Conservation (phyloP, 2,888 invertebrate genomes). For the Pinctada fucata region DNA sequence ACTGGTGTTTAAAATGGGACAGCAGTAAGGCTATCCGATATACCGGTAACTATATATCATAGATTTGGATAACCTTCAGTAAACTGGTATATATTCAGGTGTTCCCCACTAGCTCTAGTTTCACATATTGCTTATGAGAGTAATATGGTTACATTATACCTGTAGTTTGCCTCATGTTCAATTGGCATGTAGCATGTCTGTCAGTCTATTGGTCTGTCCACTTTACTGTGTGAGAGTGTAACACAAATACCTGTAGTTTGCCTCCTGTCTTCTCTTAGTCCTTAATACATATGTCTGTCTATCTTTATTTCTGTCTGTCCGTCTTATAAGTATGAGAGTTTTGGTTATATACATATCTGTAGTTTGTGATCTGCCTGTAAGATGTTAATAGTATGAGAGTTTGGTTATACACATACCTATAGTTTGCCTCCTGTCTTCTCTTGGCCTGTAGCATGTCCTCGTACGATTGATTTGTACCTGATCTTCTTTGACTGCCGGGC, state of each 20-base stretch:
- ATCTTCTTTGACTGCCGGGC: not conserved
- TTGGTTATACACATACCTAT: conserved; percentile 10
- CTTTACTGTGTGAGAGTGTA: not conserved
- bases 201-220: not conserved
- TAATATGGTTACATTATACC: too few species aligned
- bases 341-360: conserved; percentile 10
- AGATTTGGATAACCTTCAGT: too few species aligned
- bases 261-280: conserved; percentile 30
- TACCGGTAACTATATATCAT: too few species aligned
- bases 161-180: too few species aligned
- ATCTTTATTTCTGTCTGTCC: not conserved
- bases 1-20: not conserved
- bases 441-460: conserved; percentile 33
- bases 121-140: too few species aligned
- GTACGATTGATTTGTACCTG: conserved; percentile 21
- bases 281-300: conserved; percentile 16
- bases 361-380: conserved; percentile 24
- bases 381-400: conserved; percentile 1
- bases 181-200: too few species aligned
- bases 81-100: too few species aligned
- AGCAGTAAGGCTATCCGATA: too few species aligned
- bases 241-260: conserved; percentile 20
- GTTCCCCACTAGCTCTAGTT: too few species aligned
- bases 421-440: conserved; percentile 30
- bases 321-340: not conserved